Conservation (phyloP, 1,140 invertebrate genomes). For the Trachymyrmex septentrionalis region DNA sequence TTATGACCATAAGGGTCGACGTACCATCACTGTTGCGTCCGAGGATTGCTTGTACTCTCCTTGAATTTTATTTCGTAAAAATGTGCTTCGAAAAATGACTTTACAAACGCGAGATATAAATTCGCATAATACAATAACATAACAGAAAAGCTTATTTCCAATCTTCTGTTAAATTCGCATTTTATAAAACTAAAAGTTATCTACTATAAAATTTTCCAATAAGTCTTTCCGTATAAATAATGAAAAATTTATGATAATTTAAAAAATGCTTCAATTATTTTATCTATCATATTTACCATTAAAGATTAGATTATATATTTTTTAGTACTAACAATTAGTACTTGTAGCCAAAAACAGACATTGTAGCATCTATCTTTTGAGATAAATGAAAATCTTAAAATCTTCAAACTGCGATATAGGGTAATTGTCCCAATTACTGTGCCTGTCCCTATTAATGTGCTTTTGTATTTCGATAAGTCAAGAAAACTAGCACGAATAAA, state of each 20-base stretch:
- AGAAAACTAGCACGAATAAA: too few relatives aligned
- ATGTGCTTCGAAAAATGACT: background rate
- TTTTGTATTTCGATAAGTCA: too few relatives aligned
- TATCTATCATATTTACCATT: background rate
- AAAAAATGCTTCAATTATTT: background rate
- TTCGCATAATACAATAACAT: background rate
- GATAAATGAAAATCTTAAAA: background rate
- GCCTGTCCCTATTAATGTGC: too few relatives aligned
- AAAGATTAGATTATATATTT: background rate
- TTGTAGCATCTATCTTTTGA: background rate
- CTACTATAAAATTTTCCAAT: background rate
- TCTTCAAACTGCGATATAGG: background rate
- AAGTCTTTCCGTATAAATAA: background rate
- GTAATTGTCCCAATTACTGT: too few relatives aligned
- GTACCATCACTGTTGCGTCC: background rate
- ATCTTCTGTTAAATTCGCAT: background rate
- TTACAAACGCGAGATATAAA: background rate
- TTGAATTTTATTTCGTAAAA: conserved; percentile 21
- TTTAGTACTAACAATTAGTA: background rate
- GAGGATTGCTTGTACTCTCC: background rate
- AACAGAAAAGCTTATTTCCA: background rate
- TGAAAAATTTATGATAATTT: background rate
- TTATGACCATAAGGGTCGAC: conserved; percentile 45
- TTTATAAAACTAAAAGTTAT: background rate
- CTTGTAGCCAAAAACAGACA: background rate